Evolutionary conservation across 1,140 invertebrate species (phyloP), one percentile per base, ranked within the genome.

Genomic region (Pseudomyrmex pallidus): DNA sequence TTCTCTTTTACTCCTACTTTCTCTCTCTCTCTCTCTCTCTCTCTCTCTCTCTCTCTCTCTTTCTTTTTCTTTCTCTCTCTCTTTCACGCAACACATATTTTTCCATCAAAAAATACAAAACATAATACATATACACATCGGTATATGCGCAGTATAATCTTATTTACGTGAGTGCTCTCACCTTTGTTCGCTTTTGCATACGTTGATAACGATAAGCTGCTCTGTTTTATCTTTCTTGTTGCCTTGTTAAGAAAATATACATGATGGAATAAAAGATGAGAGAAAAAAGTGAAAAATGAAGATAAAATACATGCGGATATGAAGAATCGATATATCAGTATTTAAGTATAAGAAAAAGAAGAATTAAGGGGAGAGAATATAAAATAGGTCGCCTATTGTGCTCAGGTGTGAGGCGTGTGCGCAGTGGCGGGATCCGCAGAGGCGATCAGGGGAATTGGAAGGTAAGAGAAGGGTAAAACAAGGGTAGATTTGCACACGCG

Each of bases 401-500:
- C 86, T 89, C 85, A 87, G 88, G 88, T 90, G 87, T 90, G 62
- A 90, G 85, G 67, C 85, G 74, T 77, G 72, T 77, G 68, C 73
- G 48, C 56, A 59, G 56, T 35, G 85, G 59, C 22, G 83, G 66
- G 59, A 80, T 80, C 56, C 56, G 44, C 22, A 12, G 48, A n/a
- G 63, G 82, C 74, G 52, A 25, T 52, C 22, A 44, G 50, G 66
- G 76, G 52, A 8, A 22, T 74, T 35, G 13, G 64, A 35, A 22
- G 72, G n/a, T 50, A 68, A n/a, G 20, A 25, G 59, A 85, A 66
- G 78, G 88, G 57, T 10, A 12, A 72, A 68, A 72, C 80, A 64
- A 64, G 87, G 90, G 87, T 83, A 73, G 89, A 83, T 94, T 94
- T 94, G 93, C 93, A 91, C 93, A 92, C 93, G 93, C 94, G 94